These are phyloP conservation scores for Thunnus thynnus DNA, from an alignment of 2,113 vertebrate genomes.

Conservation along the genomic window DNA sequence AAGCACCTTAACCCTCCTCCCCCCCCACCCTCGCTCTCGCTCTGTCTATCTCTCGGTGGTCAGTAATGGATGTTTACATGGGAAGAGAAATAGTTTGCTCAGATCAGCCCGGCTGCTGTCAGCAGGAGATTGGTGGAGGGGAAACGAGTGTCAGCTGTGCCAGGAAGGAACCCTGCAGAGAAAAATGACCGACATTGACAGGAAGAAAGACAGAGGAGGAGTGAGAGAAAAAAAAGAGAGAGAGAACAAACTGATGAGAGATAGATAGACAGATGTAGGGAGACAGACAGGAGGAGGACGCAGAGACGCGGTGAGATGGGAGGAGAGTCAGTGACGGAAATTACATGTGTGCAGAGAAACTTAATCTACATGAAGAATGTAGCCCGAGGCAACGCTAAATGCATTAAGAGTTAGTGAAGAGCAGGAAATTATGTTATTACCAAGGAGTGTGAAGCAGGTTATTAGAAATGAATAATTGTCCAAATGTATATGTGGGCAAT, in stretches of 20 bases:
- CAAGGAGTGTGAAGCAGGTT: slow-evolving; percentile 54
- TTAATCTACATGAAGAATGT: slow-evolving; percentile 59
- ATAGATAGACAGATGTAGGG: slow-evolving; percentile 2
- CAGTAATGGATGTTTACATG: slow-evolving; percentile 63
- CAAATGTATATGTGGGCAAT: slow-evolving; percentile 45
- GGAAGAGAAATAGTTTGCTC: slow-evolving; percentile 47
- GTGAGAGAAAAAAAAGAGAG: background rate
- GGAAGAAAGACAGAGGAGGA: background rate
- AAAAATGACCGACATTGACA: background rate
- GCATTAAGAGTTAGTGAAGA: slow-evolving; percentile 66
- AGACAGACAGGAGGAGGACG: background rate
- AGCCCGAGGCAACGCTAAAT: slow-evolving; percentile 65
- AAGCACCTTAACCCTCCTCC: background rate
- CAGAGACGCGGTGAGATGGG: background rate
- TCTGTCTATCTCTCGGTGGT: slow-evolving; percentile 19
- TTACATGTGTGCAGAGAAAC: slow-evolving; percentile 48
- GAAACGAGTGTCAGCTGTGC: slow-evolving; percentile 42
- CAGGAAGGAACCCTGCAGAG: slow-evolving; percentile 23
- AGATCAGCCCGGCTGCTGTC: slow-evolving; percentile 50
- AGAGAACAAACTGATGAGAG: background rate
- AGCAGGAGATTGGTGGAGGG: slow-evolving; percentile 42
- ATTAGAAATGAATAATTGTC: slow-evolving; percentile 73
- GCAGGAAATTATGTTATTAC: slow-evolving; percentile 66
- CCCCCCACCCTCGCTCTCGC: background rate
- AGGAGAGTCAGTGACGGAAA: slow-evolving; percentile 33